phyloP scores from a whole-genome alignment of 2,113 vertebrate genomes.

The Callionymus lyra region DNA sequence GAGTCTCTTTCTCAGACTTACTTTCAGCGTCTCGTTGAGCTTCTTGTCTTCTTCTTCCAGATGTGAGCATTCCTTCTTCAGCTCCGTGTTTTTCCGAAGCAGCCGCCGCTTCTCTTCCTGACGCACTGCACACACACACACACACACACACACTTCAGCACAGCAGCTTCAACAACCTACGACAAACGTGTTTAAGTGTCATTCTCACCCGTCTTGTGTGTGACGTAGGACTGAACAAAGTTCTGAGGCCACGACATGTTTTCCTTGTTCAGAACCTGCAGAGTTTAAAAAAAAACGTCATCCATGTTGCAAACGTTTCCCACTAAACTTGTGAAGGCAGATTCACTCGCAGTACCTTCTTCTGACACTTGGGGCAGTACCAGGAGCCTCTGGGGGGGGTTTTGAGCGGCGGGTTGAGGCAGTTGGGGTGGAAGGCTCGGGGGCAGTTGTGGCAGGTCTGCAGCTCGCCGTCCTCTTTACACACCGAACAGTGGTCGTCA shows the following conservation, averaged over 20 bases:
- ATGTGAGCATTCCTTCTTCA: slow-evolving; percentile 79
- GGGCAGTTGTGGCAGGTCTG: slow-evolving; percentile 84
- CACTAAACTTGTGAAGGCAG: neutral
- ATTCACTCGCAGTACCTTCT: slow-evolving; percentile 75
- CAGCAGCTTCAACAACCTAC: too few species aligned
- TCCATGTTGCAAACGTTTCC: neutral
- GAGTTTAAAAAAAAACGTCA: neutral
- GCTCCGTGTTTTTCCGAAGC: slow-evolving; percentile 76
- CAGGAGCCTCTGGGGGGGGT: slow-evolving; percentile 78
- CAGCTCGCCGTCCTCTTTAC: slow-evolving; percentile 77
- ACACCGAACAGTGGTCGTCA: slow-evolving; percentile 78
- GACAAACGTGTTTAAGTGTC: neutral
- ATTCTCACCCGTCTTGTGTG: slow-evolving; percentile 86
- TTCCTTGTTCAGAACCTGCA: slow-evolving; percentile 88
- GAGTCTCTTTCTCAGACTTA: slow-evolving; percentile 26
- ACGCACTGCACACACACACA: slow-evolving; percentile 66
- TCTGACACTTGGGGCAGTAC: slow-evolving; percentile 96
- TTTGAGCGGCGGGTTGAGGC: slow-evolving; percentile 84
- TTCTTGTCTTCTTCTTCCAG: slow-evolving; percentile 81
- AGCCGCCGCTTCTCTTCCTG: slow-evolving; percentile 91
- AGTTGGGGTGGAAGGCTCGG: slow-evolving; percentile 83
- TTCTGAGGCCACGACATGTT: slow-evolving; percentile 89
- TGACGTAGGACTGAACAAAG: slow-evolving; percentile 90
- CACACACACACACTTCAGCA: slow-evolving; percentile 1
- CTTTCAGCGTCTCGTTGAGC: slow-evolving; percentile 77